A percentile compares a stretch with the other conserved stretches of the same genome.
Evolutionary conservation across 92 coral and sea anemone genomes (phyloP).

Genomic region (Galaxea fascicularis): DNA sequence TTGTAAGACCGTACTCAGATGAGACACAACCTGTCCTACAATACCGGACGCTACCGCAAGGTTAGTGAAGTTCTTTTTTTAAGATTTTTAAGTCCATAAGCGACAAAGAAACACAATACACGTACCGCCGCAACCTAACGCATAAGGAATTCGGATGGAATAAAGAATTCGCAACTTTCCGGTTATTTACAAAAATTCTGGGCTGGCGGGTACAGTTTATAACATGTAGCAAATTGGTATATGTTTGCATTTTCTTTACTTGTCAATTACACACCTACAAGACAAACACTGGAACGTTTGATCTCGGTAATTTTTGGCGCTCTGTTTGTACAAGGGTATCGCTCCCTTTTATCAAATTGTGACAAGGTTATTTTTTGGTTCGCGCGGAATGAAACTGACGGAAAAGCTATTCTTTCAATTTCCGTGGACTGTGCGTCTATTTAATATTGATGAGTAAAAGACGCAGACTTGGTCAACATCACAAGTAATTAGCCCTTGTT

Average conservation of each 20-base stretch:
- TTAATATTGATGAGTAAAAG: conserved; percentile 44
- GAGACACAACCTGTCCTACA: conserved; percentile 6
- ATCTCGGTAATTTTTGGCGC: conserved; percentile 41
- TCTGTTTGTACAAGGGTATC: conserved; percentile 22
- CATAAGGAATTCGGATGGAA: conserved; percentile 33
- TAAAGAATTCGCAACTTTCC: conserved; percentile 37
- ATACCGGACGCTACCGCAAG: conserved; percentile 2
- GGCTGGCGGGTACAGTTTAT: conserved; percentile 67
- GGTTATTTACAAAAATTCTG: conserved; percentile 10
- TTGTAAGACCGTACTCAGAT: conserved; percentile 26
- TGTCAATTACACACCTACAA: conserved; percentile 76
- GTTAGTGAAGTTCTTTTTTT: background rate
- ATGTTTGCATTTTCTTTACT: conserved; percentile 84
- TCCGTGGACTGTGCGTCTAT: conserved; percentile 22
- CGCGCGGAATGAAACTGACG: conserved; percentile 26
- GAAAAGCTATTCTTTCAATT: conserved; percentile 8
- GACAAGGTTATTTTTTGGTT: conserved; percentile 45
- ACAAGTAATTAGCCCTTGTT: conserved; percentile 42
- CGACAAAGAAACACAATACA: background rate
- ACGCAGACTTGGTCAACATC: conserved; percentile 13
- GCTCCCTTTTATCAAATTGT: conserved; percentile 23
- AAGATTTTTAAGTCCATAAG: no score
- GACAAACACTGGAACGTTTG: conserved; percentile 27
- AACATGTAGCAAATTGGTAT: conserved; percentile 95
- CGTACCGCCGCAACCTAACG: conserved; percentile 2